Percentiles rank a stretch among this genome's conserved stretches.
Evolutionary conservation across 2,888 invertebrate species (phyloP).

Genomic region (Cataglyphis altisquamis): DNA sequence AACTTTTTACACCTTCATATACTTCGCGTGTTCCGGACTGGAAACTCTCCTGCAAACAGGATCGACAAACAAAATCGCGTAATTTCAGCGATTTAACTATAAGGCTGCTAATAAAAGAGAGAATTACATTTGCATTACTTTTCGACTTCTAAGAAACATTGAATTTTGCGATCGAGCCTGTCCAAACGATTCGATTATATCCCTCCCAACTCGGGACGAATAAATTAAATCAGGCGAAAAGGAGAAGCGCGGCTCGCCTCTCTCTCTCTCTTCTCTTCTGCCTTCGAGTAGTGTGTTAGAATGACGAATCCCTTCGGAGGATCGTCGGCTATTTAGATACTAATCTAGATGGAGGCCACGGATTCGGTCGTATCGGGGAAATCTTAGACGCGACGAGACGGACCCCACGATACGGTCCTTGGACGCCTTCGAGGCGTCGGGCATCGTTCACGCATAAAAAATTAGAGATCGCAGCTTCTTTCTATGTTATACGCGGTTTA

Average conservation of each 20-base stretch:
- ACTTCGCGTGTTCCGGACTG: slow-evolving; percentile 23
- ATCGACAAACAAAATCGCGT: background rate
- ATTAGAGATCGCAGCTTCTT: slow-evolving; percentile 45
- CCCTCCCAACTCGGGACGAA: slow-evolving; percentile 75
- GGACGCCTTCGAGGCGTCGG: slow-evolving; percentile 40
- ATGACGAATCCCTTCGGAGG: slow-evolving; percentile 82
- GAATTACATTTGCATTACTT: background rate
- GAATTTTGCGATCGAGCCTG: slow-evolving; percentile 16
- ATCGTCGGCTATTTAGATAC: slow-evolving; percentile 82
- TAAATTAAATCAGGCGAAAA: slow-evolving; percentile 80
- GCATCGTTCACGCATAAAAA: slow-evolving; percentile 41
- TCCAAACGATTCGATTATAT: slow-evolving; percentile 33
- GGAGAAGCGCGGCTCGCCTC: slow-evolving; percentile 55
- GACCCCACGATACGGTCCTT: slow-evolving; percentile 61
- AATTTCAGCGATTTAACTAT: background rate
- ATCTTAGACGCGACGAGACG: slow-evolving; percentile 67
- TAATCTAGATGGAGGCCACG: slow-evolving; percentile 77
- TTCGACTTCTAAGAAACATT: background rate
- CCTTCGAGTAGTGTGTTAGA: slow-evolving; percentile 79
- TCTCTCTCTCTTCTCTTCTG: slow-evolving; percentile 46
- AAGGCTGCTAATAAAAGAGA: background rate
- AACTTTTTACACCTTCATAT: slow-evolving; percentile 46
- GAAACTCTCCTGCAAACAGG: background rate
- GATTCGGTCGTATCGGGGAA: slow-evolving; percentile 69
- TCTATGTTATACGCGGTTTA: slow-evolving; percentile 46